Percentiles rank a stretch among this genome's conserved stretches.
phyloP scores from a whole-genome alignment of 2,888 invertebrate genomes.

The Ophraella communa region DNA sequence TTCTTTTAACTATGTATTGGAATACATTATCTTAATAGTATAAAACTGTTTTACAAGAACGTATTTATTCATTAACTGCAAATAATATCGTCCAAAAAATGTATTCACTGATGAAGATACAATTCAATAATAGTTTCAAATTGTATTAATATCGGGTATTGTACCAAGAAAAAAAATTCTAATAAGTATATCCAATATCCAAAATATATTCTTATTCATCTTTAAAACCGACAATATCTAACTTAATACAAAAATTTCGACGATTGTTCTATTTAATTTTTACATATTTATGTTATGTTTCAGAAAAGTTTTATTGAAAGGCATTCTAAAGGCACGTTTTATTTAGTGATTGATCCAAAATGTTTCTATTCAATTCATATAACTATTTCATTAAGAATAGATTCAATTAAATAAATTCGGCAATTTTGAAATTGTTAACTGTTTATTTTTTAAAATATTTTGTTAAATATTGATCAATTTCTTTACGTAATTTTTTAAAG shows the following conservation, averaged over 20 bases:
- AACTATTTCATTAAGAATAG: not conserved
- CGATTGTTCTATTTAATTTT: too few species aligned
- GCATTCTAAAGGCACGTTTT: not conserved
- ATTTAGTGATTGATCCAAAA: not conserved
- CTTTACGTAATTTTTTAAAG: not conserved
- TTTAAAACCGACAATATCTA: too few species aligned
- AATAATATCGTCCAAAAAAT: too few species aligned
- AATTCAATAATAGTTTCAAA: not conserved
- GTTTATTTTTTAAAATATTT: too few species aligned
- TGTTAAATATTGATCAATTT: too few species aligned
- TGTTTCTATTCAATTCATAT: not conserved
- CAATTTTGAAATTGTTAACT: not conserved
- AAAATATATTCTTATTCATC: too few species aligned
- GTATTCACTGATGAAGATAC: not conserved
- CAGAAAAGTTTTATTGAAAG: not conserved
- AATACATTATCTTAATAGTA: too few species aligned
- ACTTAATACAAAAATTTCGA: too few species aligned
- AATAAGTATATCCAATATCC: too few species aligned
- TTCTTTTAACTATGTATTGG: not conserved
- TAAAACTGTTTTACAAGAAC: not conserved
- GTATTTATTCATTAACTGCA: not conserved
- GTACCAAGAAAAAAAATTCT: slow-evolving; percentile 12
- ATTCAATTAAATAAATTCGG: not conserved
- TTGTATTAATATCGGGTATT: not conserved
- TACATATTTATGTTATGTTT: not conserved